phyloP scores from a whole-genome alignment of 2,797 vertebrate species.

The Lacerta bilineata region DNA sequence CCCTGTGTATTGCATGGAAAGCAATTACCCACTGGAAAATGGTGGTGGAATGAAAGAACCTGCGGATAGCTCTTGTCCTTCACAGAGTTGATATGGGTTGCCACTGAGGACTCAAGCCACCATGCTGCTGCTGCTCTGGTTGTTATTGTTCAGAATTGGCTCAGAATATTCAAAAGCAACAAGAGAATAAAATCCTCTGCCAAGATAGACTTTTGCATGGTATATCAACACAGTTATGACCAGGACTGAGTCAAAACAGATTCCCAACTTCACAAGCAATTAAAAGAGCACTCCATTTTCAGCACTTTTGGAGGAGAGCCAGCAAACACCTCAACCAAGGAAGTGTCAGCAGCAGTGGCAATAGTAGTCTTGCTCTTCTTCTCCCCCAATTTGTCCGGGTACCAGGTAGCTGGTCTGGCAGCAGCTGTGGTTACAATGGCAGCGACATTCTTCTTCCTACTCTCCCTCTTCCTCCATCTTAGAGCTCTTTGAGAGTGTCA shows the following conservation, averaged over 20 bases:
- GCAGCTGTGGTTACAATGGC: background rate
- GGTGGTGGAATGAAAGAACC: slow-evolving; percentile 74
- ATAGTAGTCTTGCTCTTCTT: background rate
- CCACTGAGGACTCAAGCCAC: slow-evolving; percentile 57
- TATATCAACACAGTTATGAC: slow-evolving; percentile 20
- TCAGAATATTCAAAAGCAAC: slow-evolving; percentile 37
- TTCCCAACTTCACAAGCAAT: background rate
- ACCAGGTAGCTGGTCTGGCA: background rate
- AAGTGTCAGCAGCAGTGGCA: too few species aligned
- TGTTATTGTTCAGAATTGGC: slow-evolving; percentile 39
- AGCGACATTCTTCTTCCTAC: background rate
- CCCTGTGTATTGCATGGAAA: slow-evolving; percentile 70
- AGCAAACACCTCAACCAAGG: too few species aligned
- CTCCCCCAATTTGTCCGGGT: background rate
- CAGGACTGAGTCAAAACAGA: background rate
- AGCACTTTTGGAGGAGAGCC: background rate
- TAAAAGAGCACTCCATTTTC: background rate
- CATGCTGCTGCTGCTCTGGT: slow-evolving; percentile 13
- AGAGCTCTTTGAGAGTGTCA: background rate
- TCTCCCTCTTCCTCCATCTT: background rate
- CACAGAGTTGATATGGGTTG: slow-evolving; percentile 68
- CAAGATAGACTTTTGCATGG: slow-evolving; percentile 38
- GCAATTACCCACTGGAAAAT: slow-evolving; percentile 77
- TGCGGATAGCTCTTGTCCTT: slow-evolving; percentile 64
- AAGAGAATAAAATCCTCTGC: background rate